phyloP scores from a whole-genome alignment of 2,113 vertebrate genomes.

The Ammodytes dubius region DNA sequence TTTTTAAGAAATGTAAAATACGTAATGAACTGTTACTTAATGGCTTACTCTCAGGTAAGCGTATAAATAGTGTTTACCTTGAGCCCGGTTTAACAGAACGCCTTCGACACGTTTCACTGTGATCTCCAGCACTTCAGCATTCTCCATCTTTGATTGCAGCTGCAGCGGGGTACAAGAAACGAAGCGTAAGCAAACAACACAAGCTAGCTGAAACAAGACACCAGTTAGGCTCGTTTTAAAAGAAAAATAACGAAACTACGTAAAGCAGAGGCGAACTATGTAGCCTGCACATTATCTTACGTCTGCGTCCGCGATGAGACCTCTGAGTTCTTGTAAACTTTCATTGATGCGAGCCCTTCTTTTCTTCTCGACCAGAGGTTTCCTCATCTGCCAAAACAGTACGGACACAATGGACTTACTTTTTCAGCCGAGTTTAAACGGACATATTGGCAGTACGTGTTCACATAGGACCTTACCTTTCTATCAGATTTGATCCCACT shows the following conservation, averaged over 20 bases:
- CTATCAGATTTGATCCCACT: constrained; percentile 80
- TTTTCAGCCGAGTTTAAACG: background rate
- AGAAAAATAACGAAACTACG: too few species aligned
- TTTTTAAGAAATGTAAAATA: background rate
- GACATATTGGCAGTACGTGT: too few species aligned
- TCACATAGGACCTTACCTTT: constrained; percentile 81
- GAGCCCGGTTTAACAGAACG: constrained; percentile 84
- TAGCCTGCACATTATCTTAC: constrained; percentile 75
- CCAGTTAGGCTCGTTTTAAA: accelerated
- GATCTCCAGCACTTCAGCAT: constrained; percentile 93
- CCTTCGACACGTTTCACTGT: constrained; percentile 91
- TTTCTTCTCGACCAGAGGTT: constrained; percentile 93
- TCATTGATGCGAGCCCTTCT: constrained; percentile 94
- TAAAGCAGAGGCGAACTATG: background rate
- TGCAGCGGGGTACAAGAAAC: constrained; percentile 54
- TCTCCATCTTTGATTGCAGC: constrained; percentile 93
- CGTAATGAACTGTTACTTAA: background rate
- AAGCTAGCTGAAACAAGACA: background rate
- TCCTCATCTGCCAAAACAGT: constrained; percentile 85
- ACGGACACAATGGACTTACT: constrained; percentile 1
- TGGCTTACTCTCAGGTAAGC: background rate
- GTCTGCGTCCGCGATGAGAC: constrained; percentile 87
- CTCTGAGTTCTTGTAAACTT: constrained; percentile 91
- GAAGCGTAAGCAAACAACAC: background rate
- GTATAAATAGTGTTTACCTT: constrained; percentile 80